Percentiles rank a stretch among this genome's conserved stretches.
phyloP scores from a whole-genome alignment of 2,888 invertebrate species.

The Lomographa bimaculata region DNA sequence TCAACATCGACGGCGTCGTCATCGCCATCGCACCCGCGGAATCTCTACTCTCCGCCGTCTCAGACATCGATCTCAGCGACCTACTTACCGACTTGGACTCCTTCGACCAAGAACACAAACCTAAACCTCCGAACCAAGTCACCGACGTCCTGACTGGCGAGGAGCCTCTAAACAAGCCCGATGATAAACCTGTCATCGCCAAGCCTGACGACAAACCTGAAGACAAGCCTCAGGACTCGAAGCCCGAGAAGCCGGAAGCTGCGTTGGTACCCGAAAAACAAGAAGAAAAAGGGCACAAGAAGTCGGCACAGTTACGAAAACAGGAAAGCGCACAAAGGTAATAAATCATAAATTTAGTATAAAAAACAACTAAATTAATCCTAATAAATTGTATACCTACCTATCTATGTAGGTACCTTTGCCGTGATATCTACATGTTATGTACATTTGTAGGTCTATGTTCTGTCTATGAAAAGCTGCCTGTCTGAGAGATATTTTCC shows the following conservation, averaged over 20 bases:
- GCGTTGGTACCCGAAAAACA: slow-evolving; percentile 16
- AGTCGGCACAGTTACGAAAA: slow-evolving; percentile 52
- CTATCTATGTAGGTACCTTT: no score
- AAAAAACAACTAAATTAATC: no score
- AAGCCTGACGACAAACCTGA: slow-evolving; percentile 27
- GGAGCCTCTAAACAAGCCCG: slow-evolving; percentile 20
- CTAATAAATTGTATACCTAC: no score
- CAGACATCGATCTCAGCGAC: slow-evolving; percentile 68
- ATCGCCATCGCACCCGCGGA: slow-evolving; percentile 86
- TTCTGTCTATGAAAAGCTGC: no score
- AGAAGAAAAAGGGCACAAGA: slow-evolving; percentile 54
- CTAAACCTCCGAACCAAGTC: slow-evolving; percentile 34
- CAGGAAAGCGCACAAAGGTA: slow-evolving; percentile 73
- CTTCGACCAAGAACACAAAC: slow-evolving; percentile 45
- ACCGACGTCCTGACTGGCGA: slow-evolving; percentile 11
- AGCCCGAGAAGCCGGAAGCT: slow-evolving; percentile 27
- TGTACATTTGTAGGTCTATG: no score
- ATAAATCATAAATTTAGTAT: slow-evolving; percentile 15
- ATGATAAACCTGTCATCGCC: slow-evolving; percentile 16
- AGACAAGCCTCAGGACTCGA: slow-evolving; percentile 18
- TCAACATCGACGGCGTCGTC: slow-evolving; percentile 88
- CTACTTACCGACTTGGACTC: slow-evolving; percentile 58
- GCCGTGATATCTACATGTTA: no score
- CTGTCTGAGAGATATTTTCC: no score
- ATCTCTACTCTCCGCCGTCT: slow-evolving; percentile 81